phyloP scores from a whole-genome alignment of 1,140 invertebrate genomes.

The Copidosoma floridanum region DNA sequence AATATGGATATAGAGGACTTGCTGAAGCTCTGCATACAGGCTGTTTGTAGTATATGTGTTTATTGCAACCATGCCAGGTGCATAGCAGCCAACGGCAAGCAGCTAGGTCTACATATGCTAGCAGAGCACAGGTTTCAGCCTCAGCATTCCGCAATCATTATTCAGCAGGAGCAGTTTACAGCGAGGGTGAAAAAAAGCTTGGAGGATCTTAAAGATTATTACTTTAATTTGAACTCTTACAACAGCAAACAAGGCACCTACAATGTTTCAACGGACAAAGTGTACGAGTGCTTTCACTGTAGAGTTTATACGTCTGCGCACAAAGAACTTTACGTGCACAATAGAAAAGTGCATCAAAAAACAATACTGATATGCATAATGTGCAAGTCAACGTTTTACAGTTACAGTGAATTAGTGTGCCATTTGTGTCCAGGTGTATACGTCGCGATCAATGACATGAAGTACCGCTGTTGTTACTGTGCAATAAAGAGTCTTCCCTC shows the following conservation, averaged over 20 bases:
- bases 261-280: conserved; percentile 55
- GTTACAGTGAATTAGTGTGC: conserved; percentile 80
- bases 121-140: conserved; percentile 75
- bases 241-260: conserved; percentile 61
- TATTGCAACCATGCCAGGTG: conserved; percentile 81
- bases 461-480: conserved; percentile 74
- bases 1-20: conserved; percentile 69
- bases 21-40: conserved; percentile 69
- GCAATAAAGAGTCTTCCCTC: conserved; percentile 72
- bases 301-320: conserved; percentile 71
- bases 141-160: conserved; percentile 52
- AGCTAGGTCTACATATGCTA: conserved; percentile 74
- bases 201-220: conserved; percentile 61
- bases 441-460: conserved; percentile 64
- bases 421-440: conserved; percentile 79
- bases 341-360: conserved; percentile 80
- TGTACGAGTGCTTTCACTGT: conserved; percentile 83
- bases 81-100: conserved; percentile 78
- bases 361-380: conserved; percentile 76
- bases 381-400: conserved; percentile 82
- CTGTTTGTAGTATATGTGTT: conserved; percentile 68
- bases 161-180: conserved; percentile 64
- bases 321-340: conserved; percentile 81
- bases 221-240: conserved; percentile 71
- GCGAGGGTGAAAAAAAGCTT: conserved; percentile 66